These are phyloP conservation scores for Halichoeres trimaculatus DNA, from an alignment of 2,113 vertebrate genomes.

Conservation along the genomic window DNA sequence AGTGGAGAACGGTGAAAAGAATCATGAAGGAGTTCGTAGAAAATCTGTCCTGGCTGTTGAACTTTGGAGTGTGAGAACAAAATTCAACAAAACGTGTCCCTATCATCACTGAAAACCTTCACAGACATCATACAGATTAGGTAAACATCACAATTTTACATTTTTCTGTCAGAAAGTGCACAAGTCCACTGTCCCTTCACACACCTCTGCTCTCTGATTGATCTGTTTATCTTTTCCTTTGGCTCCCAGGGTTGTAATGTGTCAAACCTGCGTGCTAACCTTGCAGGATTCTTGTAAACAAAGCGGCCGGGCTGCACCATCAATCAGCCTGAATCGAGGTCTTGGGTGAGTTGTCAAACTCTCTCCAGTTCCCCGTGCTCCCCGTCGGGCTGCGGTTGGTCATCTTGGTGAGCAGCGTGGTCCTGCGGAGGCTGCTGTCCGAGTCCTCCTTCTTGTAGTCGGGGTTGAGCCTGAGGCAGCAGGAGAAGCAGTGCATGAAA, in stretches of 20 bases:
- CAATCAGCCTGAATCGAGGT: slow-evolving; percentile 82
- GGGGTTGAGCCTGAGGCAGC: slow-evolving; percentile 80
- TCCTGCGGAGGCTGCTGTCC: slow-evolving; percentile 89
- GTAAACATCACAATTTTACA: not conserved
- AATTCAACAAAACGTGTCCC: not conserved
- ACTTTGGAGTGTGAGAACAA: not conserved
- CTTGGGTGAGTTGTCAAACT: slow-evolving; percentile 82
- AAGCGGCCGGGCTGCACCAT: slow-evolving; percentile 37
- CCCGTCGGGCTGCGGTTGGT: slow-evolving; percentile 88
- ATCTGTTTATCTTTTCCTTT: not conserved
- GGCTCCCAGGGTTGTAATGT: slow-evolving; percentile 1
- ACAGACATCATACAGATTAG: not conserved
- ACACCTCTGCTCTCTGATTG: not conserved
- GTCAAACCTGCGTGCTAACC: not conserved
- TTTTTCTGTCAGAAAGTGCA: no score
- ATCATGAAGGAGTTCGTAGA: not conserved
- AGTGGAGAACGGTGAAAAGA: not conserved
- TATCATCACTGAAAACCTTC: not conserved
- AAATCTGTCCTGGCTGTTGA: not conserved
- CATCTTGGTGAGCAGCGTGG: slow-evolving; percentile 86
- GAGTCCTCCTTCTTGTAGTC: slow-evolving; percentile 90
- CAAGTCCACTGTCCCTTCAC: no score
- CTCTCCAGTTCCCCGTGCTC: slow-evolving; percentile 86
- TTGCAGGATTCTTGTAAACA: slow-evolving; percentile 27
- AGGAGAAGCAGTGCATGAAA: slow-evolving; percentile 88